These are phyloP conservation scores for Condylostylus longicornis DNA, from an alignment of 1,140 invertebrate genomes.

Conservation along the genomic window DNA sequence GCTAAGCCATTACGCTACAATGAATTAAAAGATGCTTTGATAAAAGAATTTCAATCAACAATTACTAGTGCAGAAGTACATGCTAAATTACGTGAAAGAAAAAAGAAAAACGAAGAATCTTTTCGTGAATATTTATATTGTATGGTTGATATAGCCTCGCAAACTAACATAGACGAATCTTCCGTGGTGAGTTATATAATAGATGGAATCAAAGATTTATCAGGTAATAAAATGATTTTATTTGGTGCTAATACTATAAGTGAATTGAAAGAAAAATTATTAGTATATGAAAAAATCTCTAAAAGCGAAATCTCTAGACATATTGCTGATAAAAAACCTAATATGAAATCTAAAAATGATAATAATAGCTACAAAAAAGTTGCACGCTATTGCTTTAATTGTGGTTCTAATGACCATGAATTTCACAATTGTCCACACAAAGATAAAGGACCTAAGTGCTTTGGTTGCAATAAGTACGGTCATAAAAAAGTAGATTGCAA, in stretches of 20 bases:
- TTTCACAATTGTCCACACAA: conserved; percentile 1
- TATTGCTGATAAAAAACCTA: background rate
- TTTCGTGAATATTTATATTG: conserved; percentile 12
- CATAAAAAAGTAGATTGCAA: conserved; percentile 3
- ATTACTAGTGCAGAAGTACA: conserved; percentile 13
- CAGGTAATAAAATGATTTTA: conserved; percentile 20
- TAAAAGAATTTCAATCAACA: conserved; percentile 12
- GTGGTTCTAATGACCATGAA: conserved; percentile 8
- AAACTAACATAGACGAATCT: conserved; percentile 17
- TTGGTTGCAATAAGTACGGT: conserved; percentile 13
- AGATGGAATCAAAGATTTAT: conserved; percentile 24
- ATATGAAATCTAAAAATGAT: background rate
- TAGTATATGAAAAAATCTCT: conserved; percentile 13
- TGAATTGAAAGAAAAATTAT: conserved; percentile 18
- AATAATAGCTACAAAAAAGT: background rate
- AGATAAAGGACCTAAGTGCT: conserved; percentile 14
- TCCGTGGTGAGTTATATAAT: conserved; percentile 25
- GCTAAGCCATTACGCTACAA: conserved; percentile 6
- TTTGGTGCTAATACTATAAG: conserved; percentile 20
- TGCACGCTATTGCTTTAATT: conserved; percentile 11
- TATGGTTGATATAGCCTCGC: conserved; percentile 17
- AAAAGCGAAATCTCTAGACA: conserved; percentile 7
- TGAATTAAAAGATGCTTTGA: conserved; percentile 10
- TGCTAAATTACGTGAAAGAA: conserved; percentile 7
- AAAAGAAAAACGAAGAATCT: conserved; percentile 13